Evolutionary conservation across 1,140 invertebrate species (phyloP), one percentile per base, ranked within the genome.

Genomic region (Camponotus pennsylvanicus): DNA sequence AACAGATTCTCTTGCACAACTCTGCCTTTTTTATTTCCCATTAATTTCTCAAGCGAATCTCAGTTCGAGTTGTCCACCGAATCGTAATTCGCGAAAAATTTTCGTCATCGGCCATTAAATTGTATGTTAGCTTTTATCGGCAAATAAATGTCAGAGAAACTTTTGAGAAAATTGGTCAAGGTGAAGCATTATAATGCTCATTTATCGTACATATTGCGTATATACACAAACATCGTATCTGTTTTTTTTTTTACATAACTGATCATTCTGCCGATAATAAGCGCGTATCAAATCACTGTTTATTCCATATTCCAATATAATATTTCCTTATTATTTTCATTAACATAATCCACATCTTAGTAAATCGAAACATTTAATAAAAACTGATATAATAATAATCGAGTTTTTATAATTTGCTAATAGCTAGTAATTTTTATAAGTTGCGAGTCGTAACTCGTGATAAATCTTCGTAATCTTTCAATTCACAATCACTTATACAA

Each of bases 141-240:
- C 40, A 21, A 34, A 83, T 61, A 75, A 83, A 61, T 52, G 69
- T 55, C 13, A n/a, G 69, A 27, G 79, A 27, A 73, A 83, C 57
- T 83, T 73, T 83, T 73, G 9, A 42, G n/a, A 70, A 83, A 83
- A 73, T 75, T 75, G 79, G 69, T 83, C 79, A 83, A 83, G 69
- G 79, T 63, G 55, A 83, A 55, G 37, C 55, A 57, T 75, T 32
- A 42, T 37, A 70, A 73, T 9, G 5, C 27, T 0, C 21, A 42
- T n/a, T 57, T 80, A 52, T 80, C 42, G 21, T 55, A 7, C 40
- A 0, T 70, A 70, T 37, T 13, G 42, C 32, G 7, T 32, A 42
- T 37, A 34, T 32, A 27, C 13, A 80, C 9, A 27, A 27, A 27
- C 27, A 13, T 32, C 7, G 27, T 27, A 80, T 57, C 18, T 52